These are phyloP conservation scores for Trichogramma dendrolimi DNA, from an alignment of 2,888 invertebrate genomes.

Conservation along the genomic window DNA sequence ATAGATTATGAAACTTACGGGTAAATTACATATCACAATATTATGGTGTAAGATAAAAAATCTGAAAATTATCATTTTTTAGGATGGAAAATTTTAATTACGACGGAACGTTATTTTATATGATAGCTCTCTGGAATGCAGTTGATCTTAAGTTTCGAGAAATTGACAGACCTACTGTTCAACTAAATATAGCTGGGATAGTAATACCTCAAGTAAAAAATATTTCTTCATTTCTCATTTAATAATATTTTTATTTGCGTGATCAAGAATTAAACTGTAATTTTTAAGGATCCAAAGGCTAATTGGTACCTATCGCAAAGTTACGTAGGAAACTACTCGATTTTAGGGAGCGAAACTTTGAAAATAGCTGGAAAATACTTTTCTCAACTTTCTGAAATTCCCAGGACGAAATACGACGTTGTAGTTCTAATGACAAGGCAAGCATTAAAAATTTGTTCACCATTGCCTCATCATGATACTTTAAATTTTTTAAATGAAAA, in stretches of 20 bases:
- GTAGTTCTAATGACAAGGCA: constrained; percentile 8
- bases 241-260: neutral
- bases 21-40: constrained; percentile 2
- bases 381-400: neutral
- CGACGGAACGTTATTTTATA: constrained; percentile 5
- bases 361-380: constrained; percentile 6
- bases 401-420: constrained; percentile 4
- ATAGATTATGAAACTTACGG: constrained; percentile 17
- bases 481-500: neutral
- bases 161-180: constrained; percentile 3
- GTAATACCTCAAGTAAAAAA: constrained; percentile 13
- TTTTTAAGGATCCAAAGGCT: constrained; percentile 2
- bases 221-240: too few relatives aligned
- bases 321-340: neutral
- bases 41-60: neutral
- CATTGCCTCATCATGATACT: neutral
- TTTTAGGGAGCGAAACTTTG: neutral
- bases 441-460: neutral
- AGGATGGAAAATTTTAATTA: constrained; percentile 8
- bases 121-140: constrained; percentile 18
- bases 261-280: neutral
- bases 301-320: neutral
- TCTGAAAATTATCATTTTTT: constrained; percentile 4
- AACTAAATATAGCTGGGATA: constrained; percentile 18
- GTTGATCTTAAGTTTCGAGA: constrained; percentile 18